phyloP scores from a whole-genome alignment of 2,113 vertebrate genomes.

The Nyctibius bracteatus region DNA sequence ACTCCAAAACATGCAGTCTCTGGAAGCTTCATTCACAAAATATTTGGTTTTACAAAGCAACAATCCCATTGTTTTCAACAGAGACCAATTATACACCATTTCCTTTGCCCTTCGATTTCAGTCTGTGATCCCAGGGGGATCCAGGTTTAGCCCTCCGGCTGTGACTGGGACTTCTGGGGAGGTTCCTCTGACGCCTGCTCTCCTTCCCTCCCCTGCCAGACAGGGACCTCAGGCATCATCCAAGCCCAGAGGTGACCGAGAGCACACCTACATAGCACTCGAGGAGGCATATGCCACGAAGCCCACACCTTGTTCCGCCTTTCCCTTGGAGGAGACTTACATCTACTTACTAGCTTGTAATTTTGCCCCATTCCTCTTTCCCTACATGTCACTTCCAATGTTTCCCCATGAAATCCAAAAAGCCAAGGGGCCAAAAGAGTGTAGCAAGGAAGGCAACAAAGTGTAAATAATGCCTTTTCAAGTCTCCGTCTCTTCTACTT shows the following conservation, averaged over 20 bases:
- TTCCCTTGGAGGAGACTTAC: not conserved
- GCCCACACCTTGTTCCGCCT: not conserved
- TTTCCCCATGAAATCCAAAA: not conserved
- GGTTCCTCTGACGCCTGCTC: not conserved
- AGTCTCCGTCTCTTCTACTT: not conserved
- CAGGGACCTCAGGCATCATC: not conserved
- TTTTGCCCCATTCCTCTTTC: not conserved
- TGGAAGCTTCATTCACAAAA: conserved; percentile 12
- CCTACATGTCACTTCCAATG: not conserved
- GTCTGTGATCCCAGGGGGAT: not conserved
- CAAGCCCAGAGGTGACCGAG: not conserved
- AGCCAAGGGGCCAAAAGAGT: not conserved
- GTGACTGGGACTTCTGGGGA: not conserved
- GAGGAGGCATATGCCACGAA: not conserved
- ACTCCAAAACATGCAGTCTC: not conserved
- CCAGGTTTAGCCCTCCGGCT: not conserved
- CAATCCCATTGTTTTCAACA: not conserved
- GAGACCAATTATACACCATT: not conserved
- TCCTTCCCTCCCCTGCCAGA: not conserved
- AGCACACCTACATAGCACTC: not conserved
- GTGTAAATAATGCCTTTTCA: not conserved
- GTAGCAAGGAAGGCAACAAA: not conserved
- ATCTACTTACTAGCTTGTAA: not conserved
- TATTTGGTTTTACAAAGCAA: not conserved
- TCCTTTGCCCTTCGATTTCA: not conserved